These are phyloP conservation scores for Ophioninae sp. DNA, from an alignment of 2,888 invertebrate genomes.

Conservation along the genomic window DNA sequence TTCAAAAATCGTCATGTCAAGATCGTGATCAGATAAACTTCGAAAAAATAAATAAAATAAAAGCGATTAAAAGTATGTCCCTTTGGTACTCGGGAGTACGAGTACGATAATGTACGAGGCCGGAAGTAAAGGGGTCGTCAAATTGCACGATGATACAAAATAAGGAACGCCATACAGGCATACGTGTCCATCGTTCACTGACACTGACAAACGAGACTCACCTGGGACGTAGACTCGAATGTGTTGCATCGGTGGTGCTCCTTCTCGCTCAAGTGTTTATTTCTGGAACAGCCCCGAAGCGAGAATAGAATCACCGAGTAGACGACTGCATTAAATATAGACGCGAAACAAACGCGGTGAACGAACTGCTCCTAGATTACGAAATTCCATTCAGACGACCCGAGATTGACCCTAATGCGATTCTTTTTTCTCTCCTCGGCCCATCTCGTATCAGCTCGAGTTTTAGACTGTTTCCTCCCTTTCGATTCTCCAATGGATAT, in stretches of 20 bases:
- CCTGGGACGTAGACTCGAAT: conserved; percentile 35
- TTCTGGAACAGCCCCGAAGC: conserved; percentile 75
- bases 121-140: conserved; percentile 54
- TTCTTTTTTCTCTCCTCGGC: conserved; percentile 13
- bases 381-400: conserved; percentile 69
- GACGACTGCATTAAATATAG: conserved; percentile 78
- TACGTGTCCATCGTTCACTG: conserved; percentile 40
- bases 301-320: conserved; percentile 77
- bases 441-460: not conserved
- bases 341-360: conserved; percentile 68
- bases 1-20: too few species aligned
- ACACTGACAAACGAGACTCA: conserved; percentile 51
- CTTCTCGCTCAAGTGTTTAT: conserved; percentile 68
- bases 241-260: conserved; percentile 37
- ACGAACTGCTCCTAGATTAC: conserved; percentile 74
- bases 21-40: too few species aligned
- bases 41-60: not conserved
- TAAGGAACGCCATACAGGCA: conserved; percentile 28
- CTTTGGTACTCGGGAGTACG: not conserved
- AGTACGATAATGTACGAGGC: conserved; percentile 21
- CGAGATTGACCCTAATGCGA: conserved; percentile 30
- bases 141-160: conserved; percentile 34
- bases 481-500: not conserved
- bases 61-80: not conserved
- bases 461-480: not conserved